Evolutionary conservation across 2,797 vertebrate genomes (phyloP).

Genomic region (Spondyliosoma cantharus): DNA sequence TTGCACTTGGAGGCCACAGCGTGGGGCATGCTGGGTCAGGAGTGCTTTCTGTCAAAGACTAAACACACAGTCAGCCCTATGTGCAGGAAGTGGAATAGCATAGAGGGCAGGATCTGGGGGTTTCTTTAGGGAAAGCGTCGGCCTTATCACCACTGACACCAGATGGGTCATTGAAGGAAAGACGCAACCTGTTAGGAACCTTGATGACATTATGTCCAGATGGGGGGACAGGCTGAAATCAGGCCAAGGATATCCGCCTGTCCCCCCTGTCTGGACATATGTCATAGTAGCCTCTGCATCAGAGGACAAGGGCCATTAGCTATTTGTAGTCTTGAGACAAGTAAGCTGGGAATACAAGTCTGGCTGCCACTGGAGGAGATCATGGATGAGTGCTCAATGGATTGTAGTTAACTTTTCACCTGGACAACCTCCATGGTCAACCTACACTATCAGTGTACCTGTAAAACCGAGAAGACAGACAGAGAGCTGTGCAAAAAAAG

Average conservation of each 20-base stretch:
- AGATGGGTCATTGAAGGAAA: too few species aligned
- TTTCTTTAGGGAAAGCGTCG: too few species aligned
- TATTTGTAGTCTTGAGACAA: not conserved
- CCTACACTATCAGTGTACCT: too few species aligned
- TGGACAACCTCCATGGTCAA: not conserved
- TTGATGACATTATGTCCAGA: not conserved
- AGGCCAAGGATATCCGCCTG: not conserved
- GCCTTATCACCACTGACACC: too few species aligned
- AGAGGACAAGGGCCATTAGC: not conserved
- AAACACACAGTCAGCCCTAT: too few species aligned
- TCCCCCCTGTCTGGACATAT: too few species aligned
- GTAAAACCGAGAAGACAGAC: not conserved
- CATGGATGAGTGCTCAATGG: not conserved
- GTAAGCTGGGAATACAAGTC: not conserved
- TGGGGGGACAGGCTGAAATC: not conserved
- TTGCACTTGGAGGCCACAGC: too few species aligned
- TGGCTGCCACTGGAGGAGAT: not conserved
- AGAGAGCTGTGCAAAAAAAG: too few species aligned
- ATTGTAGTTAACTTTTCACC: not conserved
- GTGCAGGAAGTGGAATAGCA: too few species aligned
- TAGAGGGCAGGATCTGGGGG: too few species aligned
- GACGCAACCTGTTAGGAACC: not conserved
- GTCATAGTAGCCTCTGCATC: not conserved
- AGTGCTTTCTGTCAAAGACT: too few species aligned
- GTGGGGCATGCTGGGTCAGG: too few species aligned